Conservation (phyloP, 2,888 invertebrate species). For the Tortricodes alternella region DNA sequence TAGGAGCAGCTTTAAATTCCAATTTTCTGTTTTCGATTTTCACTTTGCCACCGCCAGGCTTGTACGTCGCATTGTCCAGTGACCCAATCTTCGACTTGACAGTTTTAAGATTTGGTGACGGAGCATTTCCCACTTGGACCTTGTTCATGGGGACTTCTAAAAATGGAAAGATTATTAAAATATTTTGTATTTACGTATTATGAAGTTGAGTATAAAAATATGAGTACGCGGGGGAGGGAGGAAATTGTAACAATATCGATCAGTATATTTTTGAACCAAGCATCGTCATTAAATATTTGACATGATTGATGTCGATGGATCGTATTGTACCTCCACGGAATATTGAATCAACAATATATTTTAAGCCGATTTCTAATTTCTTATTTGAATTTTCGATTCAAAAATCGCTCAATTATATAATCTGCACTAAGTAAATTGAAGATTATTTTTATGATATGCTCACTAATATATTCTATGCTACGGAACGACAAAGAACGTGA, state of each 20-base stretch:
- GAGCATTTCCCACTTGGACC: conserved; percentile 94
- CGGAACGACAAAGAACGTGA: too few species aligned
- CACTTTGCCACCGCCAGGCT: conserved; percentile 93
- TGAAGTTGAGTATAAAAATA: too few species aligned
- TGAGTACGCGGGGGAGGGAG: too few species aligned
- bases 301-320: background rate
- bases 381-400: background rate
- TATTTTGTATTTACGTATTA: too few species aligned
- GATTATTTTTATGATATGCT: too few species aligned
- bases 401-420: background rate
- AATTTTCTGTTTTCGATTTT: conserved; percentile 94
- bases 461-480: too few species aligned
- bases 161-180: conserved; percentile 38
- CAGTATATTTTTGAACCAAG: conserved; percentile 23
- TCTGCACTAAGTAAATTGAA: too few species aligned
- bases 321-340: background rate
- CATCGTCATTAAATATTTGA: conserved; percentile 31
- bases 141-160: conserved; percentile 95
- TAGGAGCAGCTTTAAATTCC: conserved; percentile 91
- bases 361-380: background rate
- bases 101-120: conserved; percentile 95
- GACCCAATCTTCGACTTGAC: conserved; percentile 97
- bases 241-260: too few species aligned
- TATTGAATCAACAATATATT: background rate
- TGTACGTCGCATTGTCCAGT: conserved; percentile 93